Evolutionary conservation across 2,888 invertebrate genomes (phyloP).

Genomic region (Phragmatobia fuliginosa): DNA sequence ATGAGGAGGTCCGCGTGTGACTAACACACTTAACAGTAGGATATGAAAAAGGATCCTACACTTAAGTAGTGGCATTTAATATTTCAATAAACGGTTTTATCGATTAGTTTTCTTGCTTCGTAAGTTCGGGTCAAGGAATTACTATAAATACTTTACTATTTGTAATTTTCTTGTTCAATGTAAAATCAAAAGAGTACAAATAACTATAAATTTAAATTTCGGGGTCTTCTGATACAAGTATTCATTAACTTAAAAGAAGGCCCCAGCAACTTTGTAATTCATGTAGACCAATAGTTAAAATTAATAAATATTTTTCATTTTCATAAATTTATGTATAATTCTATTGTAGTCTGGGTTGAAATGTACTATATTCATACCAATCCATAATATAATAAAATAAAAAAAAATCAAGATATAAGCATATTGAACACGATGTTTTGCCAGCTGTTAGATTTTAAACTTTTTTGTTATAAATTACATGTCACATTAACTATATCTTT

Average conservation of each 20-base stretch:
- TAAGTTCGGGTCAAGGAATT: neutral
- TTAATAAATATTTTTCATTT: too few species aligned
- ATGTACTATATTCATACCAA: neutral
- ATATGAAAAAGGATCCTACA: constrained; percentile 56
- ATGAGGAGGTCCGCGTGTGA: neutral
- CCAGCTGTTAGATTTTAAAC: too few species aligned
- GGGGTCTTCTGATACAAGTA: too few species aligned
- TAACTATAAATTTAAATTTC: too few species aligned
- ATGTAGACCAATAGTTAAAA: too few species aligned
- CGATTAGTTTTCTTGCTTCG: constrained; percentile 20
- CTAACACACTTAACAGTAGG: constrained; percentile 46
- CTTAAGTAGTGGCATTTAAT: constrained; percentile 56
- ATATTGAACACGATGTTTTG: too few species aligned
- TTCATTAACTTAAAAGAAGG: too few species aligned
- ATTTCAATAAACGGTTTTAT: constrained; percentile 37
- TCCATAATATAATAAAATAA: neutral
- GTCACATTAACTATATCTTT: too few species aligned
- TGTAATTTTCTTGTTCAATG: neutral
- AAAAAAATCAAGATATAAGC: too few species aligned
- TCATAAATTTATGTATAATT: too few species aligned
- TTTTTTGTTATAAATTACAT: too few species aligned
- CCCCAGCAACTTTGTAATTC: too few species aligned
- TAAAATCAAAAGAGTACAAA: neutral
- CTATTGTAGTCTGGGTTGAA: neutral
- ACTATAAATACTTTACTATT: neutral